Base-by-base conservation (phyloP, 1,140 invertebrate species). In the Drosophila erecta region DNA sequence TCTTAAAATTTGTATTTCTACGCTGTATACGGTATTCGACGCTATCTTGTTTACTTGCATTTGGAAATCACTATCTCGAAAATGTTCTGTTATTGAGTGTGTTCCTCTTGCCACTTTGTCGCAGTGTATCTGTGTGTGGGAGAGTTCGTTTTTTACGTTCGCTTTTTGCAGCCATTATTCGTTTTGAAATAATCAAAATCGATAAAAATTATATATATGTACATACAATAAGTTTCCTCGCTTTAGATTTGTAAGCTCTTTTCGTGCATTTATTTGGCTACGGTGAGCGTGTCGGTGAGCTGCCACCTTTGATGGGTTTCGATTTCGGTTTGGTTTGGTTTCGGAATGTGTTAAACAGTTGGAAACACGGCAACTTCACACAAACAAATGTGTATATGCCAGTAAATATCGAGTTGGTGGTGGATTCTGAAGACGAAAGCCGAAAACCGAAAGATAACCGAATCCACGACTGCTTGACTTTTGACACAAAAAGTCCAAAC, bases 101-200 rank as follows among this genome's bases (percentile, higher is more conserved):
- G 66, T 72, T 41, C 56, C 57, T 62, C 69, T 61, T 74, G 69
- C 59, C 27, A n/a, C 30, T 51, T 30, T 40, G 11, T n/a, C 33
- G 20, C 41, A 55, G 43, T 59, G 27, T 40, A 20, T 54, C 56
- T 60, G 41, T 61, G 43, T 40, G 41, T 17, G 44, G 22, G 58
- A 61, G 35, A 55, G 51, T 81, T 15, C 20, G 57, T 67, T 70
- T 77, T 86, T 77, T 80, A 71, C 81, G 83, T 87, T 65, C 55
- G 72, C 59, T 79, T 76, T 83, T 76, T 79, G 66, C 65, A 64
- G 64, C 43, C 76, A 74, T 71, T 81, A 76, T 89, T 84, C 84
- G 84, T 89, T 84, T 89, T 89, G 79, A 89, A 89, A 89, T 89
- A 89, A 89, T 89, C 84, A 89, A 89, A 89, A 89, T 89, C 84